Evolutionary conservation across 2,113 vertebrate genomes (phyloP).

Genomic region (Mesoclemmys tuberculata): DNA sequence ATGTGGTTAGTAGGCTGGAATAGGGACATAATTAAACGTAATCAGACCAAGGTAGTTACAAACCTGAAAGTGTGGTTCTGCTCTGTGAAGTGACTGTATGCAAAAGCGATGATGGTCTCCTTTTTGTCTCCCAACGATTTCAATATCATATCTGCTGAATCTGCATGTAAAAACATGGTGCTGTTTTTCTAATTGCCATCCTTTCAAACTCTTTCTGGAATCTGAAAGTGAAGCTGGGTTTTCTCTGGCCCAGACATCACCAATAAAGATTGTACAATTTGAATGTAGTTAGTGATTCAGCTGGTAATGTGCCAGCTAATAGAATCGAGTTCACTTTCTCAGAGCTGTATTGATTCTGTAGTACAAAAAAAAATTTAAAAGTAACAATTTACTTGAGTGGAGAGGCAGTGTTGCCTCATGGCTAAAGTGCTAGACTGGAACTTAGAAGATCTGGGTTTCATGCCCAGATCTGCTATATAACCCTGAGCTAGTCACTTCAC

Average conservation of each 20-base stretch:
- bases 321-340: neutral
- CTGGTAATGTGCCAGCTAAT: slow-evolving; percentile 46
- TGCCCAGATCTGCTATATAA: neutral
- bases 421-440: neutral
- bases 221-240: slow-evolving; percentile 26
- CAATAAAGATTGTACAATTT: neutral
- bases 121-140: slow-evolving; percentile 10
- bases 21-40: neutral
- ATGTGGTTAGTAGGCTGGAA: neutral
- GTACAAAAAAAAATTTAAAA: slow-evolving; percentile 15
- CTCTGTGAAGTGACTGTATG: neutral
- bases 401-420: neutral
- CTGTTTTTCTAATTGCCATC: neutral
- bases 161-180: slow-evolving; percentile 2
- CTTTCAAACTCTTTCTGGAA: slow-evolving; percentile 14
- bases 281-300: slow-evolving; percentile 16
- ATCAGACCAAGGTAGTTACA: neutral
- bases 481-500: neutral
- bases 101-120: accelerated
- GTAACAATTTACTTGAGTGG: neutral
- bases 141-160: neutral
- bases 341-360: neutral
- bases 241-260: neutral
- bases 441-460: neutral
- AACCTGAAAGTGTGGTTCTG: neutral